Base-by-base conservation (phyloP, 1,140 invertebrate genomes). In the Drosophila tropicalis region DNA sequence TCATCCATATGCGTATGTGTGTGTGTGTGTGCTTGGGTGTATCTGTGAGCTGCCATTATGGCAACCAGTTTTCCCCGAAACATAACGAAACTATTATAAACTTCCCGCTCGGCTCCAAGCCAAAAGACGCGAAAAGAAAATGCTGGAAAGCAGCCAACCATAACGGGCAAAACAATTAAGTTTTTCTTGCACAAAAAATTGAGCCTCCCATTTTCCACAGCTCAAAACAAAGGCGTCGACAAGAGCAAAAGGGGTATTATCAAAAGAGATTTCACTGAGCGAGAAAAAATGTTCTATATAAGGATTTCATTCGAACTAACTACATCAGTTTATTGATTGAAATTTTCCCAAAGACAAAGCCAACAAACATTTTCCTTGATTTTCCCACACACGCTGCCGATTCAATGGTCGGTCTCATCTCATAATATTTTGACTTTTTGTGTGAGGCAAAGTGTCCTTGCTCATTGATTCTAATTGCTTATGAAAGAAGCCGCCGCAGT, bases 141-240 rank as follows among this genome's bases (percentile, higher is more conserved):
- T 80, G 78, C 77, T 67, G 40, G 22, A 63, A 51, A 40, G 61
- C 78, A 77, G 79, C 90, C 90, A 91, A 91, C 85, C 82, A 91
- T 91, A 91, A 82, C 76, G 75, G 73, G 79, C 87, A 91, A 86
- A 75, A 90, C 77, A 91, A 91, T 91, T 91, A 91, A 84, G 79
- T 91, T 91, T 77, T 87, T 78, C 81, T 70, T 66, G 74, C 75
- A 51, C 47, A 70, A 67, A 56, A 29, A 61, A 71, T 70, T 64
- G 34, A 36, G 22, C 17, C 22, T n/a, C 1, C n/a, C 19, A 65
- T 70, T 70, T 58, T 36, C 54, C 72, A 74, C 67, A 61, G 66
- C 56, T 44, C 1, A 29, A 19, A 51, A 22, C 44, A 51, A 51
- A 22, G 44, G 44, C 44, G 44, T 22, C 44, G 44, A 19, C 17